phyloP scores from a whole-genome alignment of 2,113 vertebrate genomes.

The Lagopus leucura region DNA sequence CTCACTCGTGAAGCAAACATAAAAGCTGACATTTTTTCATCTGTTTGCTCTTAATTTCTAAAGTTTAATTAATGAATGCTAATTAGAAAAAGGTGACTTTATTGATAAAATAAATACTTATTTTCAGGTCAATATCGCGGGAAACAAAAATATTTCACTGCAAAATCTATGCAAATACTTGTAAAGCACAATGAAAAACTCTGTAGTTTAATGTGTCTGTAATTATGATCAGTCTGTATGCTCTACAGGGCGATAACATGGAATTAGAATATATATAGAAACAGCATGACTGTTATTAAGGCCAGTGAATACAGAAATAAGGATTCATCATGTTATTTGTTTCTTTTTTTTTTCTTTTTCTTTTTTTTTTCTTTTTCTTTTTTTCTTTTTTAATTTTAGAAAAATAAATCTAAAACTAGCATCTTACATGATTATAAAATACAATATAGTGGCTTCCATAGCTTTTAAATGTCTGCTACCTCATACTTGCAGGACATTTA shows the following conservation, averaged over 20 bases:
- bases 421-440: background rate
- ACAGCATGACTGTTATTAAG: background rate
- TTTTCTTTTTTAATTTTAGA: background rate
- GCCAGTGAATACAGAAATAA: background rate
- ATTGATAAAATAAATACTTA: background rate
- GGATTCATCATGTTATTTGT: accelerated
- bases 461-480: background rate
- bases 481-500: background rate
- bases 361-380: background rate
- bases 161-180: background rate
- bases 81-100: background rate
- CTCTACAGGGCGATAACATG: background rate
- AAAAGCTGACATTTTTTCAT: background rate
- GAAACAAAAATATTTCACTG: background rate
- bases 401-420: background rate
- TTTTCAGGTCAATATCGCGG: background rate
- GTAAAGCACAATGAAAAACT: background rate
- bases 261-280: background rate
- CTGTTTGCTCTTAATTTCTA: conserved; percentile 32
- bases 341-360: background rate
- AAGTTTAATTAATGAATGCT: background rate
- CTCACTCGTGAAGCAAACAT: background rate
- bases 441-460: background rate
- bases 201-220: background rate
- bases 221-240: background rate